A percentile compares a stretch with the other conserved stretches of the same genome.
Evolutionary conservation across 2,113 vertebrate species (phyloP).

Genomic region (Probosciger aterrimus): DNA sequence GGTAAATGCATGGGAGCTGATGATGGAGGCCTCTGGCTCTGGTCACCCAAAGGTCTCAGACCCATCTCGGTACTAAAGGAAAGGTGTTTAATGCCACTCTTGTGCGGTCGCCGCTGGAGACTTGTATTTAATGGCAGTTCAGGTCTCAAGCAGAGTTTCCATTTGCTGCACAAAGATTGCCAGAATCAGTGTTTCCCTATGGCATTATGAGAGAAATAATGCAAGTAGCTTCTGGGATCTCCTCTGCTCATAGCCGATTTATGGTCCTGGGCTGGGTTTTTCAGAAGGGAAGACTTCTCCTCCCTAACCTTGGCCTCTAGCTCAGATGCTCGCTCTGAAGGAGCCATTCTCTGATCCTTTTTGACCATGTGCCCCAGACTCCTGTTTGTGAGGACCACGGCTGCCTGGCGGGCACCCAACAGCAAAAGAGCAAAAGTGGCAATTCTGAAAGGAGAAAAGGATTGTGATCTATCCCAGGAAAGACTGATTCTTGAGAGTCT

Average conservation of each 20-base stretch:
- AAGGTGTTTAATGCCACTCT: not conserved
- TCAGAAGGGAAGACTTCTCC: not conserved
- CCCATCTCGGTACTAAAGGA: not conserved
- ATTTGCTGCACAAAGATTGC: not conserved
- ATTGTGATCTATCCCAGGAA: not conserved
- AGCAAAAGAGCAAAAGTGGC: not conserved
- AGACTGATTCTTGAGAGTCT: not conserved
- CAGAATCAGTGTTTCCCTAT: not conserved
- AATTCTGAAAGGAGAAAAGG: not conserved
- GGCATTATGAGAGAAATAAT: not conserved
- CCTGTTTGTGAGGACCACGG: not conserved
- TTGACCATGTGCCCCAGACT: not conserved
- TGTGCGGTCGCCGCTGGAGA: accelerated
- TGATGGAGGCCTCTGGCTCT: no score
- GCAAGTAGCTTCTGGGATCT: not conserved
- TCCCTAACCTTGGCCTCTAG: not conserved
- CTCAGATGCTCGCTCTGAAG: not conserved
- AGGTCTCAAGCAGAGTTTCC: not conserved
- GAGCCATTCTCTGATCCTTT: not conserved
- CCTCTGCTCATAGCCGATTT: not conserved
- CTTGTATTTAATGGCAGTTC: not conserved
- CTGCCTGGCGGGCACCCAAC: not conserved
- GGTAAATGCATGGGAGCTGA: not conserved
- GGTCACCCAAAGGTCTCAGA: not conserved
- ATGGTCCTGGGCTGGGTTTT: not conserved